phyloP scores from a whole-genome alignment of 1,140 invertebrate genomes.

The Aphaenogaster rudis region DNA sequence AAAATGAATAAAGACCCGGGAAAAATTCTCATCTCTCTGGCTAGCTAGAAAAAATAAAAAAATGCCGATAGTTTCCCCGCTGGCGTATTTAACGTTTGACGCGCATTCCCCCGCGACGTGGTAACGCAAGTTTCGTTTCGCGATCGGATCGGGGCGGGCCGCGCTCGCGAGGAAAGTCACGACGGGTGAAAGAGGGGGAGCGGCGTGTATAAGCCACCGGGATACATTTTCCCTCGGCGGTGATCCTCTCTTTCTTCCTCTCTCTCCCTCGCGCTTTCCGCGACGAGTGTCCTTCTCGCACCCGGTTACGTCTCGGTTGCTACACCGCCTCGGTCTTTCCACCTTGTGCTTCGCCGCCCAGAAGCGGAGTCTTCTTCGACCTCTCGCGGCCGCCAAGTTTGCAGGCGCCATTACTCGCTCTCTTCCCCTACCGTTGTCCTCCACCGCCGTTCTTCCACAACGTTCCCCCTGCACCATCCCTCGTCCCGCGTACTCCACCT shows the following conservation, averaged over 20 bases:
- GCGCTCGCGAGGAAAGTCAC: conserved; percentile 54
- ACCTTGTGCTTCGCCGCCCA: conserved; percentile 63
- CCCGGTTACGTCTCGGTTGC: conserved; percentile 49
- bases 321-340: conserved; percentile 51
- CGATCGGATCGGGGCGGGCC: conserved; percentile 51
- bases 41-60: neutral
- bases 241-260: conserved; percentile 16
- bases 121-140: conserved; percentile 58
- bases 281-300: conserved; percentile 17
- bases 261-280: neutral
- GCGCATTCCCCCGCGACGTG: conserved; percentile 24
- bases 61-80: neutral
- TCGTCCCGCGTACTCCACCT: conserved; percentile 69
- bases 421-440: conserved; percentile 48
- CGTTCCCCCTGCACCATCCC: conserved; percentile 57
- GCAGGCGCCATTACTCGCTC: conserved; percentile 78
- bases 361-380: conserved; percentile 74
- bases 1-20: neutral
- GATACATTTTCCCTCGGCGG: conserved; percentile 43
- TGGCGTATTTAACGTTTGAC: conserved; percentile 9
- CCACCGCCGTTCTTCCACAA: conserved; percentile 46
- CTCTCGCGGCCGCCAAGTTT: conserved; percentile 74
- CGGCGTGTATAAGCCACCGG: conserved; percentile 33
- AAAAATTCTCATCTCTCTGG: neutral
- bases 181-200: conserved; percentile 48